These are phyloP conservation scores for Drosophila elegans DNA, from an alignment of 1,140 invertebrate genomes.

Conservation along the genomic window DNA sequence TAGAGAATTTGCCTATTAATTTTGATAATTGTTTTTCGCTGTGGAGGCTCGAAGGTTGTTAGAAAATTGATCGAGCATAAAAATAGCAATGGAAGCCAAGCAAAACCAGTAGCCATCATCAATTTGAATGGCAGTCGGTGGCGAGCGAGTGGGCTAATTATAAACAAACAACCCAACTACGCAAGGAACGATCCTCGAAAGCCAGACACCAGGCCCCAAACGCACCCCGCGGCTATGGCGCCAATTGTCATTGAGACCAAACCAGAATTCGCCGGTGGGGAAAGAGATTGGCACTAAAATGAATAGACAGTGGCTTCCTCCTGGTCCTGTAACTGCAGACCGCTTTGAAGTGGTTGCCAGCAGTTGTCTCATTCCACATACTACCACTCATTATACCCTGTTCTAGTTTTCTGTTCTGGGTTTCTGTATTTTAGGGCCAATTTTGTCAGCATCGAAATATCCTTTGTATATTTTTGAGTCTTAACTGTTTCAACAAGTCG, in stretches of 20 bases:
- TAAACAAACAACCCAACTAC: conserved; percentile 72
- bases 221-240: conserved; percentile 75
- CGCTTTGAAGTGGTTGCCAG: conserved; percentile 37
- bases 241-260: conserved; percentile 77
- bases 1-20: background rate
- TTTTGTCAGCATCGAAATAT: no score
- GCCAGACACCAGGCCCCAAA: conserved; percentile 20
- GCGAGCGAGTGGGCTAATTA: conserved; percentile 69
- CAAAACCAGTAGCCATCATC: conserved; percentile 77
- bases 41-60: conserved; percentile 19
- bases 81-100: conserved; percentile 59
- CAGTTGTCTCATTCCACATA: conserved; percentile 7
- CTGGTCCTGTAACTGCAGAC: conserved; percentile 36
- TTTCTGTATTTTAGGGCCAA: no score
- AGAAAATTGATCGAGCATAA: conserved; percentile 77
- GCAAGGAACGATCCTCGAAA: conserved; percentile 20
- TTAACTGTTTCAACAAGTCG: no score
- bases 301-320: conserved; percentile 1
- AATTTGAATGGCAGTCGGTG: conserved; percentile 68
- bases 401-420: background rate
- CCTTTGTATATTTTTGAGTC: no score
- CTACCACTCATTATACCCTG: conserved; percentile 18
- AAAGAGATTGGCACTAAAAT: background rate
- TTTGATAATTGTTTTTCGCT: conserved; percentile 1
- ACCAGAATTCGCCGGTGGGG: conserved; percentile 16